Percentiles rank a stretch among this genome's conserved stretches.
These are phyloP conservation scores for Stenichneumon culpator DNA, from an alignment of 2,888 invertebrate species.

Conservation along the genomic window DNA sequence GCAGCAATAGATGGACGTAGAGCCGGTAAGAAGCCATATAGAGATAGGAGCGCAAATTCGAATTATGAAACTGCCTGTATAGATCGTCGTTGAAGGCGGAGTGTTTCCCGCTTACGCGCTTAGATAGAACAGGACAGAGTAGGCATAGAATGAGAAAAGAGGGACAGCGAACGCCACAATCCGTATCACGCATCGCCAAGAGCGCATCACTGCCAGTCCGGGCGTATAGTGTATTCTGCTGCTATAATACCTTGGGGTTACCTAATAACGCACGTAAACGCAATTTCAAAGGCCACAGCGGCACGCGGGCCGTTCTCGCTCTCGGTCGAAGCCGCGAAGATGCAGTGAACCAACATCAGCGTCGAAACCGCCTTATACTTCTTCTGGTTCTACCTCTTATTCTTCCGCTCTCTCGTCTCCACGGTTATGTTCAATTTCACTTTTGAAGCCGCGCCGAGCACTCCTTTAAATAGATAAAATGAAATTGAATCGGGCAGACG, in stretches of 20 bases:
- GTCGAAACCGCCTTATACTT: slow-evolving; percentile 55
- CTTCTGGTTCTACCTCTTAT: slow-evolving; percentile 55
- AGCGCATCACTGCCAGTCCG: slow-evolving; percentile 34
- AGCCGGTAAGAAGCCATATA: slow-evolving; percentile 54
- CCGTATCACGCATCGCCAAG: slow-evolving; percentile 56
- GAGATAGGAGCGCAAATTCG: slow-evolving; percentile 67
- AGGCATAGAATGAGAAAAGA: slow-evolving; percentile 42
- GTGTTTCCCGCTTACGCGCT: slow-evolving; percentile 65
- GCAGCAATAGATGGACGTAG: slow-evolving; percentile 20
- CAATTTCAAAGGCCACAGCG: slow-evolving; percentile 79
- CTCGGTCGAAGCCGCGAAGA: slow-evolving; percentile 60
- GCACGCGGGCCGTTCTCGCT: slow-evolving; percentile 68
- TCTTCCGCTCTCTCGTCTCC: slow-evolving; percentile 3
- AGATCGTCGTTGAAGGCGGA: slow-evolving; percentile 64
- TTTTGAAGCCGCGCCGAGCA: slow-evolving; percentile 60
- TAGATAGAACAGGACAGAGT: not conserved
- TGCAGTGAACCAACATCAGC: slow-evolving; percentile 64
- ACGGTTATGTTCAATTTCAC: slow-evolving; percentile 64
- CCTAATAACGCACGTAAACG: slow-evolving; percentile 80
- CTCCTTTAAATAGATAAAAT: slow-evolving; percentile 73
- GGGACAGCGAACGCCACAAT: slow-evolving; percentile 51
- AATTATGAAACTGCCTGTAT: slow-evolving; percentile 69
- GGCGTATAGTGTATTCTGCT: slow-evolving; percentile 1
- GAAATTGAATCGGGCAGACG: slow-evolving; percentile 65
- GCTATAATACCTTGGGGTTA: slow-evolving; percentile 71